Evolutionary conservation across 2,797 vertebrate species (phyloP), one percentile per base, ranked within the genome.

Genomic region (Sus cebifrons): DNA sequence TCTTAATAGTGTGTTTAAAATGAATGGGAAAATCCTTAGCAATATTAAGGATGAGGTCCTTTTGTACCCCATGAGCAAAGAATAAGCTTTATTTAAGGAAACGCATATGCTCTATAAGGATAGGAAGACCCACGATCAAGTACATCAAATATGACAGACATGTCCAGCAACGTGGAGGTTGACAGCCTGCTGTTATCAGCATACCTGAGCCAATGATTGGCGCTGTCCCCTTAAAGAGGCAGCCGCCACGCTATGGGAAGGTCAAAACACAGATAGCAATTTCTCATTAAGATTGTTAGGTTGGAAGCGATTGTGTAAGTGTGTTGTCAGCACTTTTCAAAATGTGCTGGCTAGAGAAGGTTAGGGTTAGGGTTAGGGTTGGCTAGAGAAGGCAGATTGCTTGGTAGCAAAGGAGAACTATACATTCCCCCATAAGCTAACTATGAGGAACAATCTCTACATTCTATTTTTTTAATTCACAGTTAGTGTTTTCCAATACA

Each of bases 371-470:
- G 36, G 36, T 36, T 36, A 36, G 36, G 36, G 36, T 36, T 56
- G 44, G 27, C 29, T 77, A 58, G n/a, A 65, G 58, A 92, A 96
- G 78, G 25, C 62, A 97, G 78, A 96, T 94, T 65, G 16, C 49
- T 92, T 90, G 67, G 3, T 82, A 74, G 64, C 16, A 73, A 86
- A 73, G 32, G 67, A 52, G 56, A 79, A 56, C 83, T 56, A 25
- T 52, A 91, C 5, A 83, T 73, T 77, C 11, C n/a, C 9, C 12
- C 1, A 71, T 36, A 68, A 65, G 44, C 16, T 79, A 23, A 40
- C 44, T 8, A 71, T 9, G 5, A 86, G 13, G 54, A 93, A 82
- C 58, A 36, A 94, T 54, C 36, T 96, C 60, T 68, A n/a, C 32
- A 29, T 60, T 90, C 40, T 92, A 32, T 89, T 36, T n/a, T 71